Percentiles rank a stretch among this genome's conserved stretches.
phyloP scores from a whole-genome alignment of 2,797 vertebrate genomes.

The Thalassophryne amazonica region DNA sequence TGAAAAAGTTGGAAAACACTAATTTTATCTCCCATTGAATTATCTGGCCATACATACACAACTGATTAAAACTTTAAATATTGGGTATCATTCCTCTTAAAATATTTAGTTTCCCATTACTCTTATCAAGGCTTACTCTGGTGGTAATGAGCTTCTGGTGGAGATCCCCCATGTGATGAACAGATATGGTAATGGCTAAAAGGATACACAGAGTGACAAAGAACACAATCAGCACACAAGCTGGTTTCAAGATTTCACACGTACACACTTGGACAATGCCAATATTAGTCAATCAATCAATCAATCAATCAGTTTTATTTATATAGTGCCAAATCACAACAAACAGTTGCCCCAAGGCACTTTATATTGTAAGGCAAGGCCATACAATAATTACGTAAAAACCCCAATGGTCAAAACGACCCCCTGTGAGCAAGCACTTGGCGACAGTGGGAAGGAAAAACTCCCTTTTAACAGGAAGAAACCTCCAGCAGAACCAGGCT shows the following conservation, averaged over 20 bases:
- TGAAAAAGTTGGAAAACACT: constrained; percentile 28
- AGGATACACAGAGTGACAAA: constrained; percentile 22
- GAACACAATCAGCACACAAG: constrained; percentile 16
- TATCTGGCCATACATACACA: constrained; percentile 52
- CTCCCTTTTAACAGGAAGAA: no score
- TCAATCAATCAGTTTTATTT: no score
- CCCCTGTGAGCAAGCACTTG: no score
- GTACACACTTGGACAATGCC: no score
- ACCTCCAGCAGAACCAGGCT: no score
- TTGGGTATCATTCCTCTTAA: constrained; percentile 47
- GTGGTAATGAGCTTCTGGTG: constrained; percentile 46
- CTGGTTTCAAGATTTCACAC: constrained; percentile 16
- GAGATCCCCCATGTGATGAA: constrained; percentile 41
- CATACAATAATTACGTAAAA: no score
- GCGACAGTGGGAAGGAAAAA: no score
- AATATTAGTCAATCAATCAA: no score
- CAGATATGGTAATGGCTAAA: constrained; percentile 7
- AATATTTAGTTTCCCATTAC: constrained; percentile 69
- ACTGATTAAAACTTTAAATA: constrained; percentile 63
- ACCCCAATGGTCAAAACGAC: no score
- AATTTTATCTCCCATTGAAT: constrained; percentile 58
- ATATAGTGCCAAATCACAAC: no score
- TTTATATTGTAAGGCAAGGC: no score
- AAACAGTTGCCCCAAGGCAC: no score
- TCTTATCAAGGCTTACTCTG: constrained; percentile 52